Conservation (phyloP, 1,140 invertebrate genomes). For the Trichomalopsis sarcophagae region DNA sequence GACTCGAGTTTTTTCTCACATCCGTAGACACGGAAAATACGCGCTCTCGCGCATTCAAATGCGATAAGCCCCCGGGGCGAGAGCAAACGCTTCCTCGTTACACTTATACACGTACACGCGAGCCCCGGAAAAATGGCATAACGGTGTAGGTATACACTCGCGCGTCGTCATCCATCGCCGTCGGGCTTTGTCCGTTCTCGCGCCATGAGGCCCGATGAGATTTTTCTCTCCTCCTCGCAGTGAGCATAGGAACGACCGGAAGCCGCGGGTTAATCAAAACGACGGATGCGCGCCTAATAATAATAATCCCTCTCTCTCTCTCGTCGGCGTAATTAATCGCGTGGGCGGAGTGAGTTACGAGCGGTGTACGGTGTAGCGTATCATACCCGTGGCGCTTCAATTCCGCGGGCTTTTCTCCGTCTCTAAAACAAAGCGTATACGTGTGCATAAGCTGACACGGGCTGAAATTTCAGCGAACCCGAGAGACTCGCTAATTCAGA, state of each 20-base stretch:
- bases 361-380: conserved; percentile 22
- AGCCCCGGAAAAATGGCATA: background rate
- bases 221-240: background rate
- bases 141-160: background rate
- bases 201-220: conserved; percentile 12
- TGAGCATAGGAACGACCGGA: conserved; percentile 5
- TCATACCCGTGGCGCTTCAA: conserved; percentile 7
- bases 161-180: conserved; percentile 33
- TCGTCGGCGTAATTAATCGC: conserved; percentile 44
- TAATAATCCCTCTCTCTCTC: background rate
- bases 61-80: background rate
- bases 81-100: conserved; percentile 1
- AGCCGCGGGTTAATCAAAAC: conserved; percentile 43
- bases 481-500: background rate
- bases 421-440: background rate
- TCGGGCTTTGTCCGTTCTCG: conserved; percentile 31
- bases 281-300: conserved; percentile 46
- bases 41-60: background rate
- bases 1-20: background rate
- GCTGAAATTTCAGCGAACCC: conserved; percentile 28
- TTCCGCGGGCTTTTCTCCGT: background rate
- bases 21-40: too few species aligned
- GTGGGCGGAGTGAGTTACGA: conserved; percentile 46
- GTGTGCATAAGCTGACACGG: background rate
- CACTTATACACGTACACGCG: background rate